Evolutionary conservation across 64 coral and sea anemone species (phyloP).

Genomic region (Montipora foliosa): DNA sequence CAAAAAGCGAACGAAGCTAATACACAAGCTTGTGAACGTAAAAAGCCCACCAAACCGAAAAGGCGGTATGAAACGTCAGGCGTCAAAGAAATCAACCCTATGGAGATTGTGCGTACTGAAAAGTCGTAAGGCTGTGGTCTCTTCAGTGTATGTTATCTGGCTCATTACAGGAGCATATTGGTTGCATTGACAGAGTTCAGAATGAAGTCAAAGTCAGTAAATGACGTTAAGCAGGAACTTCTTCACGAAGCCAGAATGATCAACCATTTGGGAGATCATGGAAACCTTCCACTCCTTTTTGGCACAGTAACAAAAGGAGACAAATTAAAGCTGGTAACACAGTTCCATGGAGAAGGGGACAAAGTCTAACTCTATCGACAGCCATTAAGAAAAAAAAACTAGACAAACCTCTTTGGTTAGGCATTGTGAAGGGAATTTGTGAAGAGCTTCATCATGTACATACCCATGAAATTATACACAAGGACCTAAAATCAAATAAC

Average conservation of each 20-base stretch:
- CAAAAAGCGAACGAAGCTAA: neutral
- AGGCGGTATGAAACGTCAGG: neutral
- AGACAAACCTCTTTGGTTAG: neutral
- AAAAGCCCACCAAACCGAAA: neutral
- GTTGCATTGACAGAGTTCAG: neutral
- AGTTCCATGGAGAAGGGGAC: neutral
- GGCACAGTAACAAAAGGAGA: neutral
- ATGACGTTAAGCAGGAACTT: neutral
- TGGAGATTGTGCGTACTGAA: neutral
- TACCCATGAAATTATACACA: neutral
- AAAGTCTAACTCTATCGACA: neutral
- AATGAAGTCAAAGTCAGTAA: neutral
- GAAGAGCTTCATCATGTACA: neutral
- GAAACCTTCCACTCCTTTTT: neutral
- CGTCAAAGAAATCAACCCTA: neutral
- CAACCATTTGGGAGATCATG: neutral
- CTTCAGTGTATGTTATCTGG: neutral
- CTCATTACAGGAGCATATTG: neutral
- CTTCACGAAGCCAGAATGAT: neutral
- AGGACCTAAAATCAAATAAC: slow-evolving; percentile 5
- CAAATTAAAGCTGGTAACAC: neutral
- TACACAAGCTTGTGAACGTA: neutral
- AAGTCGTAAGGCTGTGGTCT: neutral
- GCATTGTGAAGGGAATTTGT: neutral
- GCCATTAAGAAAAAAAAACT: slow-evolving; percentile 2